These are phyloP conservation scores for Columba livia DNA, from an alignment of 2,113 vertebrate species.

Conservation along the genomic window DNA sequence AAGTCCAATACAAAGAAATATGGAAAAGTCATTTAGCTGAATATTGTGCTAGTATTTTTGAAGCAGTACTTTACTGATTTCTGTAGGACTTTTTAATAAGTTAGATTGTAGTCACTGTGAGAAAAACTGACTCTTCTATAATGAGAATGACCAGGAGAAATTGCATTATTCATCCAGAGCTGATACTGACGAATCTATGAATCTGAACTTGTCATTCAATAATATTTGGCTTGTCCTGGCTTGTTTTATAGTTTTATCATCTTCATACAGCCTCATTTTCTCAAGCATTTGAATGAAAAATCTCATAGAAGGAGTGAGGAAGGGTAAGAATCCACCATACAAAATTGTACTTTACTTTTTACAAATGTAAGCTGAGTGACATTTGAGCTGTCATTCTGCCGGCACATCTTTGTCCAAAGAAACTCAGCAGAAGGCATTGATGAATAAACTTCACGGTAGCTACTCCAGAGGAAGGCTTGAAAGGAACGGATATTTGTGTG, in stretches of 20 bases:
- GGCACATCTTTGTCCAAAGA: neutral
- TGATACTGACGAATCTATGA: neutral
- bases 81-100: neutral
- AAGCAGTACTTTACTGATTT: neutral
- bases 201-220: neutral
- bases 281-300: neutral
- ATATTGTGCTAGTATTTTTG: neutral
- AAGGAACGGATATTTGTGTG: rapidly evolving
- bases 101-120: neutral
- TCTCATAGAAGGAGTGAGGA: neutral
- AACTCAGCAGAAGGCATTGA: neutral
- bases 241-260: neutral
- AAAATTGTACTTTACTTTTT: neutral
- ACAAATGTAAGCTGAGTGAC: neutral
- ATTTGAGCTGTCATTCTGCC: neutral
- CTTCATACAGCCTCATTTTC: neutral
- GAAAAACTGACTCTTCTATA: neutral
- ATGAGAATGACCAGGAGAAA: neutral
- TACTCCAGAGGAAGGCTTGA: neutral
- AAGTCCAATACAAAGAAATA: neutral
- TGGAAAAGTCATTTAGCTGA: neutral
- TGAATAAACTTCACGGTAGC: neutral
- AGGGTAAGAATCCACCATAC: neutral
- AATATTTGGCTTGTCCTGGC: neutral
- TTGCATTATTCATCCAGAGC: neutral